phyloP scores from a whole-genome alignment of 2,888 invertebrate species.

The Siphlonurus alternatus region DNA sequence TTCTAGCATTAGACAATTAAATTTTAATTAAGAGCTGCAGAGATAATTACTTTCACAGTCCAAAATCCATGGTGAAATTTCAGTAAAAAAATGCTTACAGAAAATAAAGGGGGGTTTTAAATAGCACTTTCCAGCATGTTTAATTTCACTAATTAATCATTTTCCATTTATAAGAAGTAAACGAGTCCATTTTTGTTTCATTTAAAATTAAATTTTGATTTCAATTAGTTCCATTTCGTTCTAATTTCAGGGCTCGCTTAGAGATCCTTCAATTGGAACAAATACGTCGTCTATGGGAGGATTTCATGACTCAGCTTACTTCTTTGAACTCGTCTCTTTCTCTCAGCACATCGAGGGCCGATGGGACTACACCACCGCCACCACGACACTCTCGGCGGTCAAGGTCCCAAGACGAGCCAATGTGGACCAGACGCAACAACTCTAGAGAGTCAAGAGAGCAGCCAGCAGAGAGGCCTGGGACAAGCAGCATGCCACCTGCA shows the following conservation, averaged over 20 bases:
- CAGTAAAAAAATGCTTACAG: too few species aligned
- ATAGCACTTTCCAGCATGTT: too few species aligned
- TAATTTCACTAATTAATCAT: too few species aligned
- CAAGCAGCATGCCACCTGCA: not conserved
- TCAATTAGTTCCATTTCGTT: not conserved
- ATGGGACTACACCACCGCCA: constrained; percentile 20
- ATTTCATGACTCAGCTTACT: constrained; percentile 40
- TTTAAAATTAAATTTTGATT: not conserved
- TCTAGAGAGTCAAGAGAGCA: not conserved
- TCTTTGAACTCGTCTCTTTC: constrained; percentile 8
- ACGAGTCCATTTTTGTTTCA: too few species aligned
- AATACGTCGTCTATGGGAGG: constrained; percentile 44
- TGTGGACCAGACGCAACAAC: not conserved
- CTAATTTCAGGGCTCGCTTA: constrained; percentile 18
- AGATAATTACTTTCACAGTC: too few species aligned
- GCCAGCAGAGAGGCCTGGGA: not conserved
- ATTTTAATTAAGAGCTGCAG: too few species aligned
- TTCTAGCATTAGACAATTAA: too few species aligned
- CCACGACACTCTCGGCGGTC: not conserved
- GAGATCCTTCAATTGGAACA: constrained; percentile 33
- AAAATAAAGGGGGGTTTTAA: too few species aligned
- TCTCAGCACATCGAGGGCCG: constrained; percentile 21
- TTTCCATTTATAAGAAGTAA: too few species aligned
- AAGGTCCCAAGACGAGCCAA: not conserved
- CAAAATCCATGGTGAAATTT: too few species aligned